Evolutionary conservation across 2,888 invertebrate genomes (phyloP).

Genomic region (Amorpha juglandis): DNA sequence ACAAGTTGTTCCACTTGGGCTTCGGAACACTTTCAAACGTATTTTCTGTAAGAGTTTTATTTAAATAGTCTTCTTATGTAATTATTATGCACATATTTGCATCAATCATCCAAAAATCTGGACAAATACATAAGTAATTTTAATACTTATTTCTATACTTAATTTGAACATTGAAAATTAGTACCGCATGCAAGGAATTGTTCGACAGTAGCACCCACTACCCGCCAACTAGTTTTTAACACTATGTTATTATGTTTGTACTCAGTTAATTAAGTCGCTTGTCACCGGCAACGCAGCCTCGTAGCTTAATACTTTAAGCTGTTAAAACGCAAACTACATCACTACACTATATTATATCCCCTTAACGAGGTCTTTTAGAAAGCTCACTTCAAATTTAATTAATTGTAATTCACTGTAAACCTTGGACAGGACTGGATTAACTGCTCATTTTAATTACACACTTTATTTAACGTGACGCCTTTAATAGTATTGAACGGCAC

Average conservation of each 20-base stretch:
- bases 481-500: conserved; percentile 28
- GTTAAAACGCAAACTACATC: conserved; percentile 71
- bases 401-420: conserved; percentile 55
- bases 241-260: conserved; percentile 59
- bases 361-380: conserved; percentile 64
- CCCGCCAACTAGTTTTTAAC: conserved; percentile 51
- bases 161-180: conserved; percentile 11
- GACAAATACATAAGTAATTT: too few species aligned
- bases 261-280: conserved; percentile 74
- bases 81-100: too few species aligned
- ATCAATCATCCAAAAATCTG: too few species aligned
- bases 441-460: conserved; percentile 39
- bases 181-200: background rate
- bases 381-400: conserved; percentile 65
- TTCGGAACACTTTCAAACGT: too few species aligned
- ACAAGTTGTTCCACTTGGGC: too few species aligned
- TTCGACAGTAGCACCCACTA: conserved; percentile 11
- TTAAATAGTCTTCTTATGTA: too few species aligned
- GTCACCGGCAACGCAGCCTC: conserved; percentile 66
- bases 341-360: conserved; percentile 65
- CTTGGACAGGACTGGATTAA: conserved; percentile 36
- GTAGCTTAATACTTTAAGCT: conserved; percentile 72
- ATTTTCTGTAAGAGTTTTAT: too few species aligned
- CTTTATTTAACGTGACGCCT: conserved; percentile 13
- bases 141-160: background rate